Evolutionary conservation across 2,113 vertebrate species (phyloP).

Genomic region (Psittacula cyanocephala): DNA sequence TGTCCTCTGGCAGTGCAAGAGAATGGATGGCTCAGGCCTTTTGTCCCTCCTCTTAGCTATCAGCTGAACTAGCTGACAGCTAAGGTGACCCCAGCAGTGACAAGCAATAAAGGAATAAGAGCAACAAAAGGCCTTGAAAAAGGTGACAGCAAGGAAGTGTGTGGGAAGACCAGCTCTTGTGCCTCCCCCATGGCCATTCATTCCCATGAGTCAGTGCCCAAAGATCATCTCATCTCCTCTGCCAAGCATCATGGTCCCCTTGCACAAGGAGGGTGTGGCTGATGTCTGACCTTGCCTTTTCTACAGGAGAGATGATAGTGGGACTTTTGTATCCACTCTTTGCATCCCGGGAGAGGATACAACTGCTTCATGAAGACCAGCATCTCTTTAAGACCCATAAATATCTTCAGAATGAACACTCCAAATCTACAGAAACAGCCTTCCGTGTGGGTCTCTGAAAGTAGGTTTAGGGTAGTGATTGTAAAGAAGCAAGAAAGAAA

Average conservation of each 20-base stretch:
- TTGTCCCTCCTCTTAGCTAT: neutral
- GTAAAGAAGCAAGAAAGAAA: neutral
- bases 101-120: neutral
- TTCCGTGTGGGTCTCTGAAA: neutral
- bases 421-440: neutral
- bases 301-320: neutral
- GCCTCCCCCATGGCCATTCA: neutral
- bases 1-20: neutral
- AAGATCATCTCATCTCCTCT: neutral
- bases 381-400: neutral
- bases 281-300: neutral
- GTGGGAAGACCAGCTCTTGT: neutral
- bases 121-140: neutral
- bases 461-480: neutral
- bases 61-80: neutral
- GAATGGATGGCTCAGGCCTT: neutral
- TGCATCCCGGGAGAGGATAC: neutral
- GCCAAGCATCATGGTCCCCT: neutral
- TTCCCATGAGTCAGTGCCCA: neutral
- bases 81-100: neutral
- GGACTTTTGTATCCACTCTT: neutral
- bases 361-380: neutral
- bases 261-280: neutral
- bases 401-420: rapidly evolving
- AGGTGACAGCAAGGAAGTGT: neutral